Base-by-base conservation (phyloP, 2,888 invertebrate species). In the Heliconius erato region DNA sequence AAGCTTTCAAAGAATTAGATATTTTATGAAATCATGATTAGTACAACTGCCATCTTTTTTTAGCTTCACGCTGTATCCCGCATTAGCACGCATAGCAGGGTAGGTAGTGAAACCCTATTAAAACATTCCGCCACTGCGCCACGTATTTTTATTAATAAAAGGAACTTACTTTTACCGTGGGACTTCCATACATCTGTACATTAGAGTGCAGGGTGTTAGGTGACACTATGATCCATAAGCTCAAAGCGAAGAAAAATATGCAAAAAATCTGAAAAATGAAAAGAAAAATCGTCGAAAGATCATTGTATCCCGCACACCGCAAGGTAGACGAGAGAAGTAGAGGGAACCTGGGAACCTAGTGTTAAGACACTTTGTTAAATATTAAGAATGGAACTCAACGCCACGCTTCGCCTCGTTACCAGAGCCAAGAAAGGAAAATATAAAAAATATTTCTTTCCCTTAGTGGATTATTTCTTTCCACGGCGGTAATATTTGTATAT, bases 181-280 rank as follows among this genome's bases (percentile, higher is more conserved):
- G 26, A 63, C 59, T 63, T 63, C 76, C 76, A 40, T 63, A 63
- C 16, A 16, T 35, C 11, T 76, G 76, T 40, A 76, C 16, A n/a
- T 7, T n/a, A 7, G 35, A 35, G n/a, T 35, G 16, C 26, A 76
- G 40, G 16, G 76, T 76, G n/a, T 40, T 63, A n/a, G 76, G 76
- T 1, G 76, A 76, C 12, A 76, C 26, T 19, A 76, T 63, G 14
- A 76, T 16, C 76, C 76, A 76, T 63, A 76, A 26, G 26, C 76
- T 76, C 16, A 76, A 12, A 6, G n/a, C n/a, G 63, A 76, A 76
- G 16, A 35, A 12, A 3, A 76, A 40, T 0, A 76, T 76, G 63
- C 63, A 26, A 9, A 35, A 35, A 40, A 76, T 40, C 76, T 76
- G 76, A 35, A 76, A 76, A 12, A 26, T 14, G 14, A 35, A n/a